Percentiles rank a stretch among this genome's conserved stretches.
These are phyloP conservation scores for pig (Sus scrofa) DNA, from an alignment of 2,113 vertebrate genomes.

Conservation along the genomic window T2T-Sscrofa CM000822.6:33004001-33004500, in stretches of 20 bases:
- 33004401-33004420: background rate
- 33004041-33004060: background rate
- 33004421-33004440: background rate
- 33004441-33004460: background rate
- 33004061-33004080: fast-evolving
- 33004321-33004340: background rate
- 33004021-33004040: background rate
- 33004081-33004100: no score
- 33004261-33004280: background rate
- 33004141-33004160: background rate
- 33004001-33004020: background rate
- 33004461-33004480: background rate
- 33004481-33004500: background rate
- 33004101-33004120: background rate
- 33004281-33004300: background rate
- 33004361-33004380: background rate
- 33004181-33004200: background rate
- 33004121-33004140: background rate
- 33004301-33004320: background rate
- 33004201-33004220: background rate
- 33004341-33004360: background rate
- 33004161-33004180: background rate
- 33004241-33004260: background rate
- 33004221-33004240: background rate
- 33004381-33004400: background rate